Evolutionary conservation across 2,888 invertebrate species (phyloP), one percentile per base, ranked within the genome.

Genomic region (Caradrina kadenii): DNA sequence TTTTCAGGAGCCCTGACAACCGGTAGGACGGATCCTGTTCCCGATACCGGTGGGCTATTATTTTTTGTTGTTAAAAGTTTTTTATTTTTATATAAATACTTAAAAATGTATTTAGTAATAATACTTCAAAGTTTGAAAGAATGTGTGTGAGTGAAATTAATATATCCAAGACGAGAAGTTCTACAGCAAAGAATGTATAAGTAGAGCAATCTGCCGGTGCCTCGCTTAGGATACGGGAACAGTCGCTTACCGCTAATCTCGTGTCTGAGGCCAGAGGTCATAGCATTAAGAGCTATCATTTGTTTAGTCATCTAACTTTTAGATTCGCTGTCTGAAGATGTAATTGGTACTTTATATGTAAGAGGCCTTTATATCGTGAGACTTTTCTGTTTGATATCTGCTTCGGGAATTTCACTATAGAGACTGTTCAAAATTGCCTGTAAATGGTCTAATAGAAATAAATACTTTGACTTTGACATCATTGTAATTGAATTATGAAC

Each of bases 201-300:
- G 26, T 59, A 42, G 42, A 64, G 58, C 49, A 64, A 73, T 73
- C 69, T 69, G 53, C 79, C 66, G 42, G 65, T 54, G 31, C 56
- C 55, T 63, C 39, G 56, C 53, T 66, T 73, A 65, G 53, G 59
- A 67, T 64, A 64, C 55, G 69, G 49, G 66, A 69, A 59, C 59
- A 52, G 49, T 15, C 65, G 60, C 65, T 73, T 55, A 63, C 53
- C 15, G 74, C 82, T 73, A 78, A 73, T 79, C 73, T 64, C 42
- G 26, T 50, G 60, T 78, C 58, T 81, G 64, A 56, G 67, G 64
- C 17, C 59, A 79, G 53, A 79, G 82, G 79, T 80, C 79, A 78
- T 19, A 69, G 48, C 50, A 79, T 63, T 73, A 66, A 64, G 69
- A 62, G 69, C 66, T 78, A 61, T 59, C 63, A 70, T 80, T 63